Percentiles rank a stretch among this genome's conserved stretches.
Conservation (phyloP, 2,113 vertebrate genomes). For the Mandrillus leucophaeus region DNA sequence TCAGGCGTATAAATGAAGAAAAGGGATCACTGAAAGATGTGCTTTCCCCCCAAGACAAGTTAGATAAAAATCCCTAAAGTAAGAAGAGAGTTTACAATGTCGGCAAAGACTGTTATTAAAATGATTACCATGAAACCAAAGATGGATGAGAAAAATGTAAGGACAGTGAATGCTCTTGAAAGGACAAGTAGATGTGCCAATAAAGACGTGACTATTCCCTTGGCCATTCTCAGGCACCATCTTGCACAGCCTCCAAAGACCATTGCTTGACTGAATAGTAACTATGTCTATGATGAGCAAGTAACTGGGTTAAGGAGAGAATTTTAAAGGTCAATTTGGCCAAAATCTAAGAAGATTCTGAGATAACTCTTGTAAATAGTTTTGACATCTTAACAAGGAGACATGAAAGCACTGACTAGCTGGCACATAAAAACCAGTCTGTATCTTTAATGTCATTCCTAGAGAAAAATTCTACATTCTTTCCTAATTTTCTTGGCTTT, state of each 20-base stretch:
- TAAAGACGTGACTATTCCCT: background rate
- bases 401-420: background rate
- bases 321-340: slow-evolving; percentile 20
- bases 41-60: background rate
- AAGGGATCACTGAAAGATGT: background rate
- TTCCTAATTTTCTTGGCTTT: background rate
- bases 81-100: background rate
- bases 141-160: background rate
- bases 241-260: background rate
- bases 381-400: slow-evolving; percentile 30
- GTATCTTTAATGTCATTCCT: background rate
- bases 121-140: background rate
- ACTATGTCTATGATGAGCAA: background rate
- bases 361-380: background rate
- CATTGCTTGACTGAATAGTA: background rate
- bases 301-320: background rate
- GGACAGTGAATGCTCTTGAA: background rate
- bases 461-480: background rate
- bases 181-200: background rate
- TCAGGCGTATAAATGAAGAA: background rate
- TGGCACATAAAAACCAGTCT: background rate
- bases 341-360: background rate
- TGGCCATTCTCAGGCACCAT: background rate
- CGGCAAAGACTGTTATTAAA: background rate
- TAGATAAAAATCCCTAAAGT: background rate